phyloP scores from a whole-genome alignment of 2,888 invertebrate genomes.

The Tetheella fluctuosa region DNA sequence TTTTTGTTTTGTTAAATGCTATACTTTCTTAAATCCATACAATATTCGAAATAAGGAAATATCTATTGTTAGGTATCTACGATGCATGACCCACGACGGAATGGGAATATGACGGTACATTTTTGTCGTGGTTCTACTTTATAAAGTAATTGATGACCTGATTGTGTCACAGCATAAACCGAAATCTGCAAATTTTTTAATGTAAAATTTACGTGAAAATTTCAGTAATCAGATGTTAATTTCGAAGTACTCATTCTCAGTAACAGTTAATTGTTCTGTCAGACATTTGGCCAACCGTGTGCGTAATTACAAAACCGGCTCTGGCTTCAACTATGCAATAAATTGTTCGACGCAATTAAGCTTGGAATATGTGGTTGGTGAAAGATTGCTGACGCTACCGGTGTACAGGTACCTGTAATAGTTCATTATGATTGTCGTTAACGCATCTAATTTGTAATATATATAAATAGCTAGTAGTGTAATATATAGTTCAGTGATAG shows the following conservation, averaged over 20 bases:
- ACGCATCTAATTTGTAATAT: not conserved
- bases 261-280: conserved; percentile 57
- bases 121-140: too few relatives aligned
- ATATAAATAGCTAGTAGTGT: too few relatives aligned
- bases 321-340: conserved; percentile 57
- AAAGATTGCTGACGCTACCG: conserved; percentile 38
- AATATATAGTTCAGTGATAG: too few relatives aligned
- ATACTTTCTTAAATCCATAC: not conserved
- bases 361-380: conserved; percentile 49
- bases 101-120: too few relatives aligned
- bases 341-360: conserved; percentile 65
- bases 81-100: too few relatives aligned
- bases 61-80: too few relatives aligned
- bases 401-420: conserved; percentile 9
- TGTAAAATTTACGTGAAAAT: not conserved
- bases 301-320: conserved; percentile 57
- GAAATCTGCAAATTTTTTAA: not conserved
- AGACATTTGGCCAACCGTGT: conserved; percentile 34
- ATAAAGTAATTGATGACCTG: too few relatives aligned
- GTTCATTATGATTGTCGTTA: not conserved
- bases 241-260: conserved; percentile 23
- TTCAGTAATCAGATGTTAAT: conserved; percentile 22
- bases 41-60: too few relatives aligned
- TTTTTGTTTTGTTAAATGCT: not conserved
- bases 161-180: not conserved